These are phyloP conservation scores for Scaptomyza hsui DNA, from an alignment of 1,140 invertebrate species.

Conservation along the genomic window DNA sequence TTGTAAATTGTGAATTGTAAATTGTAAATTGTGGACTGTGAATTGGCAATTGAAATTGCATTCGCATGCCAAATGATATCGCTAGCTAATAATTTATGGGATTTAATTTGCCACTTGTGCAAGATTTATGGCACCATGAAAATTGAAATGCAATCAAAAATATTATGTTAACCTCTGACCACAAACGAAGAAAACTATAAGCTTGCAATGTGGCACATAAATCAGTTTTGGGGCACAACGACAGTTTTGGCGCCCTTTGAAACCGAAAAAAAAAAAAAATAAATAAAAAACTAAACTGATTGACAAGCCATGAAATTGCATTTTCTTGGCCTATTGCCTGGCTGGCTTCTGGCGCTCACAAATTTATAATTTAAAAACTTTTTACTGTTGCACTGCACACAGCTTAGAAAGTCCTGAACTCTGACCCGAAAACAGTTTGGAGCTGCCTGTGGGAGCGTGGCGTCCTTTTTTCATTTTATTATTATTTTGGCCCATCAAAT, in stretches of 20 bases:
- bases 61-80: conserved; percentile 39
- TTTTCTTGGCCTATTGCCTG: conserved; percentile 43
- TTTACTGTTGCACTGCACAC: neutral
- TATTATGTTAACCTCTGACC: conserved; percentile 78
- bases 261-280: neutral
- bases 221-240: conserved; percentile 36
- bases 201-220: conserved; percentile 45
- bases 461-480: conserved; percentile 22
- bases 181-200: conserved; percentile 6
- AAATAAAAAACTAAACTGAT: conserved; percentile 40
- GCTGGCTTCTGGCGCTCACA: conserved; percentile 38
- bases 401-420: conserved; percentile 42
- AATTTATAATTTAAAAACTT: conserved; percentile 41
- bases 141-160: conserved; percentile 81
- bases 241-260: conserved; percentile 53
- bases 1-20: conserved; percentile 34
- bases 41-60: conserved; percentile 43
- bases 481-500: conserved; percentile 24
- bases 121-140: conserved; percentile 73
- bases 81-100: conserved; percentile 66
- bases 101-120: conserved; percentile 75
- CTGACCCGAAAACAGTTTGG: conserved; percentile 1
- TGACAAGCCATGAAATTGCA: conserved; percentile 73
- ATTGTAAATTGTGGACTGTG: conserved; percentile 50
- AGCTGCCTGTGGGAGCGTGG: conserved; percentile 25